Evolutionary conservation across 2,797 vertebrate genomes (phyloP).

Genomic region (Tokudaia muenninki): DNA sequence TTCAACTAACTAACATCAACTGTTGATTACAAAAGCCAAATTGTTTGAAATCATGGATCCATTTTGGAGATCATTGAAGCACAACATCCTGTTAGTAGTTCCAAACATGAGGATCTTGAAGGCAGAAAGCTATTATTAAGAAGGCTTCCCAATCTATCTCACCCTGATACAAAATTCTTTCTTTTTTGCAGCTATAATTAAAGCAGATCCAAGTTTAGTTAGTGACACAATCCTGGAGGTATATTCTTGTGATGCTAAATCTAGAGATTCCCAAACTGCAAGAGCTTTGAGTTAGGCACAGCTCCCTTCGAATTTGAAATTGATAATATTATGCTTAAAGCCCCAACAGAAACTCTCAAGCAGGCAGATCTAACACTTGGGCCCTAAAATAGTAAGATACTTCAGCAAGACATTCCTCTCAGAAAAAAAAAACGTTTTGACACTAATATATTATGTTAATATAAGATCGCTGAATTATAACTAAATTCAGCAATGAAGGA

Average conservation of each 20-base stretch:
- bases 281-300: neutral
- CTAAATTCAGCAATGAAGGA: neutral
- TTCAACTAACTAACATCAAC: neutral
- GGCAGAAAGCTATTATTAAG: neutral
- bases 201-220: neutral
- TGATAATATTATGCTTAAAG: neutral
- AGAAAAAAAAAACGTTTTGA: neutral
- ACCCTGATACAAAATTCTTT: neutral
- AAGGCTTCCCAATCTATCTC: accelerated
- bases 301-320: neutral
- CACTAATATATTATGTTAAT: neutral
- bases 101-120: no score
- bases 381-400: neutral
- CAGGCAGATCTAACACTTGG: neutral
- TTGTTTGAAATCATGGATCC: neutral
- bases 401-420: neutral
- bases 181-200: neutral
- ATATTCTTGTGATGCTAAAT: neutral
- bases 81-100: neutral
- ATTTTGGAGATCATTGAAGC: neutral
- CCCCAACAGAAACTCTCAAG: neutral
- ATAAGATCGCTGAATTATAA: neutral
- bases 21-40: neutral
- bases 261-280: neutral
- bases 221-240: neutral